Percentiles rank a stretch among this genome's conserved stretches.
Evolutionary conservation across 2,797 vertebrate species (phyloP).

Genomic region (Hozukius guyotensis): DNA sequence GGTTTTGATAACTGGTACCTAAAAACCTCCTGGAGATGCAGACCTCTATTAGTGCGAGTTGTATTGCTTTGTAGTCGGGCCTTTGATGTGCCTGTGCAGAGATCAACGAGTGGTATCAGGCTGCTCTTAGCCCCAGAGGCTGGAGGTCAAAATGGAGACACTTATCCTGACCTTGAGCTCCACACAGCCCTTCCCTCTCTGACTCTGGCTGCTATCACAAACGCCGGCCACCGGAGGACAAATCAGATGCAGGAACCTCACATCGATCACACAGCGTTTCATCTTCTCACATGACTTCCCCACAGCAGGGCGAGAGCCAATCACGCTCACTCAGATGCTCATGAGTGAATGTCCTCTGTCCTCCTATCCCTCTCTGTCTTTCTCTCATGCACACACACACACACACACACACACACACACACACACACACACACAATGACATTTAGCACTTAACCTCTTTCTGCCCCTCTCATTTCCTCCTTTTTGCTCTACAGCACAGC

Average conservation of each 20-base stretch:
- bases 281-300: conserved; percentile 76
- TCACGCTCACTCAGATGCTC: conserved; percentile 50
- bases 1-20: conserved; percentile 37
- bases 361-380: conserved; percentile 22
- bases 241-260: conserved; percentile 63
- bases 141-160: conserved; percentile 66
- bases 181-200: conserved; percentile 3
- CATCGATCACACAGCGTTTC: conserved; percentile 72
- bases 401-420: conserved; percentile 15
- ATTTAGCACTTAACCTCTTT: conserved; percentile 56
- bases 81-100: conserved; percentile 51
- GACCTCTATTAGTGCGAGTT: conserved; percentile 38
- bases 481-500: conserved; percentile 41
- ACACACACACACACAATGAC: conserved; percentile 41
- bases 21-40: conserved; percentile 40
- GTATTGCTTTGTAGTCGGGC: conserved; percentile 37
- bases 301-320: conserved; percentile 42
- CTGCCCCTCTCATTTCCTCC: conserved; percentile 33
- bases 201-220: conserved; percentile 53
- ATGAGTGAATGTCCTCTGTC: conserved; percentile 48
- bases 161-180: conserved; percentile 65
- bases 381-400: conserved; percentile 21
- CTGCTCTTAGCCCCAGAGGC: conserved; percentile 58
- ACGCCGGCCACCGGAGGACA: conserved; percentile 48
- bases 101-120: conserved; percentile 58